Conservation (phyloP, 2,888 invertebrate genomes). For the Eupeodes latifasciatus region DNA sequence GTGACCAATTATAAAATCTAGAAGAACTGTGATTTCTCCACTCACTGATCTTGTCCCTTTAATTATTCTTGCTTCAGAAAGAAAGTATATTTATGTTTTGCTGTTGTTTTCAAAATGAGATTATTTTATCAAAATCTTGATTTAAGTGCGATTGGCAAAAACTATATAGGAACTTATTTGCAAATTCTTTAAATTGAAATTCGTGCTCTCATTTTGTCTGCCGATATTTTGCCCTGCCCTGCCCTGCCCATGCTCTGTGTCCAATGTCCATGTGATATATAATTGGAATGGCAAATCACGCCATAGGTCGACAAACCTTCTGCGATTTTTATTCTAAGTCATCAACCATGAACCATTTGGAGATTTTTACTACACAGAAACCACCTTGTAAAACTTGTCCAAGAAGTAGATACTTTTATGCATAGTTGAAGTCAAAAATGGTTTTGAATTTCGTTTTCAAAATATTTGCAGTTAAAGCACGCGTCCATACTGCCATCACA, state of each 20-base stretch:
- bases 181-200: conserved; percentile 53
- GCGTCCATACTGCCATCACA: conserved; percentile 28
- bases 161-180: conserved; percentile 19
- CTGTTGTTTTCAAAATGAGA: not conserved
- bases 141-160: conserved; percentile 49
- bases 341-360: conserved; percentile 44
- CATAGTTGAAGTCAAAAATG: conserved; percentile 34
- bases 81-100: conserved; percentile 33
- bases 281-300: conserved; percentile 37
- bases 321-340: conserved; percentile 50
- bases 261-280: not conserved
- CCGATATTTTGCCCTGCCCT: not conserved
- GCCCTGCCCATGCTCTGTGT: not conserved
- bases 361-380: not conserved
- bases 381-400: conserved; percentile 13
- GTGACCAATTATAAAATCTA: no score
- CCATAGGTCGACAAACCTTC: conserved; percentile 63
- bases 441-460: conserved; percentile 63
- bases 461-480: conserved; percentile 64
- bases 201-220: conserved; percentile 50
- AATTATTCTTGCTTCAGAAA: not conserved
- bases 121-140: conserved; percentile 32
- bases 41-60: conserved; percentile 29
- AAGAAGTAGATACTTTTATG: not conserved
- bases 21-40: not conserved